Conservation (phyloP, 2,113 vertebrate genomes). For the Pelecanus crispus region DNA sequence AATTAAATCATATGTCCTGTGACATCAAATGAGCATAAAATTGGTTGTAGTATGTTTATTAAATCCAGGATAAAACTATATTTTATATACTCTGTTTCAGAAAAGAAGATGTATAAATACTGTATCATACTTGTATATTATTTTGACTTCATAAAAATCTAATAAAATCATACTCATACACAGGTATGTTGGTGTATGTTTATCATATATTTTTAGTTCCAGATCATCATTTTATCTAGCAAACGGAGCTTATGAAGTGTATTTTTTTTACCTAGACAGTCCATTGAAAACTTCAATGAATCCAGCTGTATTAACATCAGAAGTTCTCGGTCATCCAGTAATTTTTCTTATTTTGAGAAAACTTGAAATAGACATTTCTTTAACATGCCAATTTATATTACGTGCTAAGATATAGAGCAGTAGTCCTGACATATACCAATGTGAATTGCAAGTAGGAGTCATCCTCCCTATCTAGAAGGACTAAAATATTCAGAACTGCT, state of each 20-base stretch:
- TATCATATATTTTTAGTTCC: neutral
- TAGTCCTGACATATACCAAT: neutral
- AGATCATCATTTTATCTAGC: neutral
- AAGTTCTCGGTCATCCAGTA: neutral
- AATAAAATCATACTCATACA: neutral
- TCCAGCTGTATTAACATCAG: accelerated
- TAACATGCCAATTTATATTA: neutral
- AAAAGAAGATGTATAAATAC: neutral
- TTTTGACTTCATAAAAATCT: neutral
- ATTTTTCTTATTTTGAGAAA: neutral
- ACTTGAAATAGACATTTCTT: neutral
- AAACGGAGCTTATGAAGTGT: neutral
- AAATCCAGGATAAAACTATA: neutral
- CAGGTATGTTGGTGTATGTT: neutral
- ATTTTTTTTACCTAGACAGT: neutral
- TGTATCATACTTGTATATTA: neutral
- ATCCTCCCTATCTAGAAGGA: neutral
- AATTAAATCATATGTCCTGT: neutral
- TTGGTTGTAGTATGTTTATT: neutral
- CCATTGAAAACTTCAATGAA: neutral
- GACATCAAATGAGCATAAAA: neutral
- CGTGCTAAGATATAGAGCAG: neutral
- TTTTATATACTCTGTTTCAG: neutral
- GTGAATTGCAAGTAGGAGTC: neutral
- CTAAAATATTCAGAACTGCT: neutral